A percentile compares a stretch with the other conserved stretches of the same genome.
These are phyloP conservation scores for Drosophila longiperda DNA, from an alignment of 2,888 invertebrate genomes.

Conservation along the genomic window DNA sequence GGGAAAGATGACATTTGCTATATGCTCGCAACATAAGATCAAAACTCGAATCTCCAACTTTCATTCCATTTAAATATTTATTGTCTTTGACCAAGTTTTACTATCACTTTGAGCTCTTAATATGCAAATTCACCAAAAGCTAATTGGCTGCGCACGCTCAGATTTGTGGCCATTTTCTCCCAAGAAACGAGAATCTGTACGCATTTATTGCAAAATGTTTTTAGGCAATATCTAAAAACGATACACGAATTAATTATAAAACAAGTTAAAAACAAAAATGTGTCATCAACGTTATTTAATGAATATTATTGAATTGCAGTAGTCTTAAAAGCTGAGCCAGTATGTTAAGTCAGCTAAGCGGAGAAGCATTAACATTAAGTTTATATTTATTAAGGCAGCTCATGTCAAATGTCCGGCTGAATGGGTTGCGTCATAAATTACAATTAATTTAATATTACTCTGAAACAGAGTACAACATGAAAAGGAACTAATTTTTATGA, in stretches of 20 bases:
- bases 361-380: conserved; percentile 40
- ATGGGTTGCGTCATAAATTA: conserved; percentile 60
- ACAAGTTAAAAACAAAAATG: conserved; percentile 10
- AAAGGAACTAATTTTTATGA: conserved; percentile 43
- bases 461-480: conserved; percentile 44
- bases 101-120: conserved; percentile 17
- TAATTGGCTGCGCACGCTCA: conserved; percentile 33
- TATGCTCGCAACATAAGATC: background rate
- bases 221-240: background rate
- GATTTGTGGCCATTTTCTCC: background rate
- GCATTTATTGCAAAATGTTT: background rate
- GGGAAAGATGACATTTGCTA: conserved; percentile 23
- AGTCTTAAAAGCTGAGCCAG: conserved; percentile 11
- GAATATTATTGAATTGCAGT: conserved; percentile 43
- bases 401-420: conserved; percentile 23
- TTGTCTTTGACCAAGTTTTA: conserved; percentile 17
- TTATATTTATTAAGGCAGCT: conserved; percentile 33
- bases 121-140: conserved; percentile 41
- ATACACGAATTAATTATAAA: conserved; percentile 14
- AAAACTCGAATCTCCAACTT: background rate
- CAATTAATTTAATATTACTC: conserved; percentile 49
- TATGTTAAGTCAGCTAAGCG: conserved; percentile 5
- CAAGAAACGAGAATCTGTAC: background rate
- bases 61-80: conserved; percentile 15
- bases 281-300: conserved; percentile 43